Evolutionary conservation across 1,140 invertebrate genomes (phyloP).

Genomic region (Pogonomyrmex barbatus): DNA sequence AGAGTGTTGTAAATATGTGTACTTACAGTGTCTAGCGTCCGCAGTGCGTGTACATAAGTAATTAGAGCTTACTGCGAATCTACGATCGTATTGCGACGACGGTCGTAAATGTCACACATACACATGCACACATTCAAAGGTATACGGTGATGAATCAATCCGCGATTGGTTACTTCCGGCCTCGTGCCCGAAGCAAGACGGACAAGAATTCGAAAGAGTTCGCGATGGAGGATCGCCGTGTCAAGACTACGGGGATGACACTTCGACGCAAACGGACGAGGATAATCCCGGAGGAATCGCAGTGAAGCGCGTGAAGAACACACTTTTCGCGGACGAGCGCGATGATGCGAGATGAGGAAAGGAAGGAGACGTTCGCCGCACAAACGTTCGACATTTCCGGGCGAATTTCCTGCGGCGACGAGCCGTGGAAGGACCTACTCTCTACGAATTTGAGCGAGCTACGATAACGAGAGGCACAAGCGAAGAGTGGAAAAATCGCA

Average conservation of each 20-base stretch:
- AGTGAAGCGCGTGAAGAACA: slow-evolving; percentile 16
- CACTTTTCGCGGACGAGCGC: slow-evolving; percentile 6
- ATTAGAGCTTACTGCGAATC: slow-evolving; percentile 71
- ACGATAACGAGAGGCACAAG: not conserved
- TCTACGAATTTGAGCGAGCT: not conserved
- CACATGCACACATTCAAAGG: slow-evolving; percentile 13
- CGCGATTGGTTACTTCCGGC: not conserved
- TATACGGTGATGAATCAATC: slow-evolving; percentile 53
- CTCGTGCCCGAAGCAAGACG: not conserved
- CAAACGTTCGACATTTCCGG: not conserved
- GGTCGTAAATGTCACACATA: slow-evolving; percentile 35
- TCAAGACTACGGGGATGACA: not conserved
- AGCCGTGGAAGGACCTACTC: not conserved
- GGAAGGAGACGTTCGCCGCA: not conserved
- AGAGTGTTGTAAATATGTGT: slow-evolving; percentile 87
- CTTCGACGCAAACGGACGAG: not conserved
- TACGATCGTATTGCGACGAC: slow-evolving; percentile 35
- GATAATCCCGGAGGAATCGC: slow-evolving; percentile 19
- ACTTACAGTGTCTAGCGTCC: slow-evolving; percentile 86
- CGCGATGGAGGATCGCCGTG: not conserved
- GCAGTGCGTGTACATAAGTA: slow-evolving; percentile 84
- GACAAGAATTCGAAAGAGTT: not conserved
- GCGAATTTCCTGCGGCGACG: not conserved
- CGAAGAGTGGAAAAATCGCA: not conserved
- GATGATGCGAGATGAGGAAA: not conserved